Base-by-base conservation (phyloP, 2,797 vertebrate genomes). In the Melanogrammus aeglefinus region DNA sequence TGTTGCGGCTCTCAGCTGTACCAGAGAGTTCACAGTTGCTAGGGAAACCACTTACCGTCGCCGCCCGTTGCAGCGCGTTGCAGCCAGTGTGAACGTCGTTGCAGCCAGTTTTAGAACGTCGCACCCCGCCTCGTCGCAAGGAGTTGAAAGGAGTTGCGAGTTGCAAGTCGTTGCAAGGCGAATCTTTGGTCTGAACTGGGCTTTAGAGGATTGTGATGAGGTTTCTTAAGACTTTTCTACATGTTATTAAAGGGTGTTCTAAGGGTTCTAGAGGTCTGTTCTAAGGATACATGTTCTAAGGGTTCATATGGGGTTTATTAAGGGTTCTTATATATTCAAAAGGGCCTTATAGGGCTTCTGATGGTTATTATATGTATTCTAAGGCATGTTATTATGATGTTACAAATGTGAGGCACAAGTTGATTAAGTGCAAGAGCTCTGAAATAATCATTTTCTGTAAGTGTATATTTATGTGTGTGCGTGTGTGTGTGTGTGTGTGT, bases 371-470 rank as follows among this genome's bases (percentile, higher is more conserved):
- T 57, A 10, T 21, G 16, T 57, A 16, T 51, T 51, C 47, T 51
- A 16, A 51, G 47, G 13, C 16, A n/a, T 57, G 16, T 51, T 51
- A 51, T 16, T 14, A 51, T n/a, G 21, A n/a, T 57, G 5, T 63
- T 63, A 3, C 4, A 24, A 63, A 6, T 63, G 57, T 51, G 47
- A 51, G 47, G 47, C 57, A 63, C 8, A 21, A 63, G 57, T 9
- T 13, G 1, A 63, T n/a, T n/a, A 63, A n/a, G n/a, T n/a, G n/a
- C 57, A 24, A 63, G 1, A 63, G n/a, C 21, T n/a, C 57, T 63
- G 21, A 63, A 63, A 83, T 36, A 84, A 86, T 85, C 14, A 4
- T 21, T 18, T 18, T 57, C 47, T 77, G 74, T 73, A 39, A 39
- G 14, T 79, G 78, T 41, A 29, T 70, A 21, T 80, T 74, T 78